A percentile compares a stretch with the other conserved stretches of the same genome.
These are phyloP conservation scores for Latrodectus hesperus DNA, from an alignment of 2,888 invertebrate species.

Conservation along the genomic window DNA sequence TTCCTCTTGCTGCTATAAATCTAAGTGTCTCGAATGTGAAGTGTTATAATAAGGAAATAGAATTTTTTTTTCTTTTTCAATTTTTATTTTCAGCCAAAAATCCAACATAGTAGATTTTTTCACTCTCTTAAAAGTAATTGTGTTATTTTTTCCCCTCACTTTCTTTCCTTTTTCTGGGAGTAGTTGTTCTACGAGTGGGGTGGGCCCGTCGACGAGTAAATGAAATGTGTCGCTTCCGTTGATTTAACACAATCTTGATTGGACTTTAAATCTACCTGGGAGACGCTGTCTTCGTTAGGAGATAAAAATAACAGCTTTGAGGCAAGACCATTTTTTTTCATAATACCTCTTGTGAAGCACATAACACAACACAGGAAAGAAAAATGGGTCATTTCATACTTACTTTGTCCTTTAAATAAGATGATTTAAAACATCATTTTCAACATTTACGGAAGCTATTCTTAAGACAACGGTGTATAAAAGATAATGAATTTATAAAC, in stretches of 20 bases:
- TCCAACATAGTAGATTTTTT: neutral
- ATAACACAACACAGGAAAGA: no score
- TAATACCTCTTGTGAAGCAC: no score
- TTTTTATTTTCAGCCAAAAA: slow-evolving; percentile 19
- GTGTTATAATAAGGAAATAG: slow-evolving; percentile 1
- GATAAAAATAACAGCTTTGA: neutral
- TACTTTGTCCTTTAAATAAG: no score
- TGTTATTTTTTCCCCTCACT: neutral
- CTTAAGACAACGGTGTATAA: no score
- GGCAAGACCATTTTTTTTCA: no score
- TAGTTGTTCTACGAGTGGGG: slow-evolving; percentile 10
- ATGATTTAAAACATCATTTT: no score
- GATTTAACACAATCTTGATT: slow-evolving; percentile 7
- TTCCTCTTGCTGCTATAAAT: slow-evolving; percentile 24
- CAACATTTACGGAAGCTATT: no score
- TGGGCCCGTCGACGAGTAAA: slow-evolving; percentile 1
- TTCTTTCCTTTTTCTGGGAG: slow-evolving; percentile 18
- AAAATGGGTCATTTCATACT: no score
- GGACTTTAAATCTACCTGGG: neutral
- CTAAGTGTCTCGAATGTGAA: slow-evolving; percentile 29
- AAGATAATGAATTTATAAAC: no score
- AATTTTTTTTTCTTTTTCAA: slow-evolving; percentile 17
- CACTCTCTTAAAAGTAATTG: neutral
- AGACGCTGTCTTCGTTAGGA: neutral
- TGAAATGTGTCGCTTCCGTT: slow-evolving; percentile 23